Evolutionary conservation across 2,888 invertebrate species (phyloP).

Genomic region (Parapristionchus giblindavisi): DNA sequence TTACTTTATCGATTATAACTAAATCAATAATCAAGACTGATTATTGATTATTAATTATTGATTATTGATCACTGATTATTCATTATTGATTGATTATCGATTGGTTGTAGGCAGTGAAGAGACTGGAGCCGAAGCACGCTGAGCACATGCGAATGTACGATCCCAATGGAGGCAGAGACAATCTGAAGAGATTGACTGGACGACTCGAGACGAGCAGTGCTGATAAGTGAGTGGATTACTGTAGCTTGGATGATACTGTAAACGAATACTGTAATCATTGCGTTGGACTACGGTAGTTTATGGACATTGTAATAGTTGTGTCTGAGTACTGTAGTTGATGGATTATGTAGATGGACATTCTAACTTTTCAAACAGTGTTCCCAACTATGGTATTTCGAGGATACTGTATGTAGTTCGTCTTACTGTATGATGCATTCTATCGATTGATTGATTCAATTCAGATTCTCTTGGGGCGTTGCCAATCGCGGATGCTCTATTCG

Average conservation of each 20-base stretch:
- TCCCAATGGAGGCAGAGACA: slow-evolving; percentile 86
- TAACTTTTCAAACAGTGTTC: no score
- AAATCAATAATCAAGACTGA: background rate
- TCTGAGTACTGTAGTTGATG: background rate
- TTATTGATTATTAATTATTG: no score
- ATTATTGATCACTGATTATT: no score
- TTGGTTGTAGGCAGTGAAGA: slow-evolving; percentile 83
- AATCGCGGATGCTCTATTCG: slow-evolving; percentile 64
- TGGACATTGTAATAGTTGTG: background rate
- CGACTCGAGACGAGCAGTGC: slow-evolving; percentile 94
- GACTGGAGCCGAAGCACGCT: slow-evolving; percentile 86
- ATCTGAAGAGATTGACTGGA: slow-evolving; percentile 91
- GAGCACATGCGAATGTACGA: slow-evolving; percentile 77
- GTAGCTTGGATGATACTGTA: background rate
- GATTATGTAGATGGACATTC: background rate
- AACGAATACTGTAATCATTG: background rate
- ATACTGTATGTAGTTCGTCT: background rate
- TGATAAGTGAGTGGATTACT: slow-evolving; percentile 76
- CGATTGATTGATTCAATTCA: background rate
- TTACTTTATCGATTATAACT: background rate
- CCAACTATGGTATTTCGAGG: background rate
- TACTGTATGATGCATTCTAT: background rate
- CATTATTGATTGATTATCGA: no score
- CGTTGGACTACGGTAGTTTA: background rate
- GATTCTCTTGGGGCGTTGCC: slow-evolving; percentile 77